Evolutionary conservation across 2,113 vertebrate species (phyloP).

Genomic region (Psammodynastes pulverulentus): DNA sequence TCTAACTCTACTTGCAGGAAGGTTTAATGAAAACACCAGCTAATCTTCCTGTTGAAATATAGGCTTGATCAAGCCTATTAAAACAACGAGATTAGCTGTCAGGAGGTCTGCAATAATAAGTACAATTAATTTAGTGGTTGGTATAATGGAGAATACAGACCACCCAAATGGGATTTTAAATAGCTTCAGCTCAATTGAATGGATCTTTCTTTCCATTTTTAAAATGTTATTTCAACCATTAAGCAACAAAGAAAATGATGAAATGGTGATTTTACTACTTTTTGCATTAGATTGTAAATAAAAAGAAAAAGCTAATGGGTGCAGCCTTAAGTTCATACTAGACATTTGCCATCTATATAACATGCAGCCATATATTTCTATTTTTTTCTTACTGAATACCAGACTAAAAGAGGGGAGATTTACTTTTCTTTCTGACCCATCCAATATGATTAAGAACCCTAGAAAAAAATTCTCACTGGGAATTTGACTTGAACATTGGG

Average conservation of each 20-base stretch:
- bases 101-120: conserved; percentile 1
- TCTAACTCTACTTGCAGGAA: background rate
- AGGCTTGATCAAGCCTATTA: background rate
- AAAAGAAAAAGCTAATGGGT: background rate
- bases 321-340: background rate
- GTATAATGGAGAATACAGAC: background rate
- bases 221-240: background rate
- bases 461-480: too few relatives aligned
- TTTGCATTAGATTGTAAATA: background rate
- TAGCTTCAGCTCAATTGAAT: background rate
- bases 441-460: background rate
- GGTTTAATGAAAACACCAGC: conserved; percentile 7
- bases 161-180: conserved; percentile 9
- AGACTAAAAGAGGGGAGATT: background rate
- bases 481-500: too few relatives aligned
- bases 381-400: background rate
- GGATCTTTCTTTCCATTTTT: background rate
- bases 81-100: conserved; percentile 15
- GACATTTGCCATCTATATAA: background rate
- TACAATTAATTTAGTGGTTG: conserved; percentile 18
- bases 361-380: background rate
- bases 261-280: background rate
- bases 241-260: background rate
- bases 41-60: background rate
- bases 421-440: background rate